Base-by-base conservation (phyloP, 2,888 invertebrate genomes). In the Electrophaes corylata region DNA sequence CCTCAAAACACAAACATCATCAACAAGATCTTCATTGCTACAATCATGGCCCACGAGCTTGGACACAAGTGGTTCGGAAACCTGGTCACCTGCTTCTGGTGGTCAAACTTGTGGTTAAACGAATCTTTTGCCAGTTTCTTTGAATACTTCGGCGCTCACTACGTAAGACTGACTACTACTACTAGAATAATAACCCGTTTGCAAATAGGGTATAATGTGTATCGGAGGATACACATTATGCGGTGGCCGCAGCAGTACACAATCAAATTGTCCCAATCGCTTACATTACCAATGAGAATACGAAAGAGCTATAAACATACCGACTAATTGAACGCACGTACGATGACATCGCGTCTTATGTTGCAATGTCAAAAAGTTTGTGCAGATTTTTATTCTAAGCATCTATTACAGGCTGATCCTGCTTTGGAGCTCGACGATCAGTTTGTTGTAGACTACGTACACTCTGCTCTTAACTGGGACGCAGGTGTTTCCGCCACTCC, bases 41-140 rank as follows among this genome's bases (percentile, higher is more conserved):
- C 93, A 0, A 92, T 93, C 4, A 88, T 95, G 59, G 94, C 95
- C 0, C 97, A 97, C 78, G 97, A 97, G 78, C 81, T 96, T 41
- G 94, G 95, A 0, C 97, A 97, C 82, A 95, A 95, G 81, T 96
- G 96, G 96, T 96, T 96, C 74, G 96, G 96, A 4, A 95, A 96
- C 78, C 84, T 95, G 46, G 94, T 96, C n/a, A 96, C 96, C 0
- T 94, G 94, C 62, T 93, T 94, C 72, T 96, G 96, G 95, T 96
- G 96, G 96, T 93, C 94, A 57, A 94, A 94, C 72, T 87, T 95
- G 23, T 96, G 96, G 95, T 86, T 96, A 0, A 95, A 94, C 70
- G 94, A 95, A 78, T 94, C 93, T 6, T 95, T 94, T 62, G 96
- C 96, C 0, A 93, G 93, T 50, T 96, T 93, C 81, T 95, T 95